Evolutionary conservation across 2,888 invertebrate species (phyloP).

Genomic region (Celastrina argiolus): DNA sequence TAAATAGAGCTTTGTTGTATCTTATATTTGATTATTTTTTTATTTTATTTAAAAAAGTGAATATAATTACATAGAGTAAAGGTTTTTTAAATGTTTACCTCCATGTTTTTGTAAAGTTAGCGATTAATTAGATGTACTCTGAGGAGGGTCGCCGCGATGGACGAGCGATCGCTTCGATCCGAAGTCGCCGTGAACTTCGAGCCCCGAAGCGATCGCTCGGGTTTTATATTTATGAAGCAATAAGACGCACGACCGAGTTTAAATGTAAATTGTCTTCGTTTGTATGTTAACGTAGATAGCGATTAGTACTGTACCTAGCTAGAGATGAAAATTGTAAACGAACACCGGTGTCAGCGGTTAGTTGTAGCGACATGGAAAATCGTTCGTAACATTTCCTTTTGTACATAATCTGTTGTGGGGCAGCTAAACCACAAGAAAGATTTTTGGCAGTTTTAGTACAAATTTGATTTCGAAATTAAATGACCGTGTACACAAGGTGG

Average conservation of each 20-base stretch:
- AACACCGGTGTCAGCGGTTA: not conserved
- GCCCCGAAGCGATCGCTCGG: not conserved
- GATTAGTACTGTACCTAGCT: conserved; percentile 20
- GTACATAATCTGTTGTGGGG: not conserved
- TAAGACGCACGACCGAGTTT: conserved; percentile 49
- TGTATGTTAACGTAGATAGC: conserved; percentile 38
- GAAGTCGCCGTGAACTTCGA: no score
- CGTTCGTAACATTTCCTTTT: not conserved
- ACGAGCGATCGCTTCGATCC: not conserved
- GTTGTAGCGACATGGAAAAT: not conserved
- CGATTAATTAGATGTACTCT: not conserved
- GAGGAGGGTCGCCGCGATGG: conserved; percentile 19
- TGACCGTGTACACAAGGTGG: no score
- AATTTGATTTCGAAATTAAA: no score
- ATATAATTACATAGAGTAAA: conserved; percentile 69
- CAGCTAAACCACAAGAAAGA: not conserved
- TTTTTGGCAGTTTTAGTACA: no score
- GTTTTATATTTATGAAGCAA: conserved; percentile 41
- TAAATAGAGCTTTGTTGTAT: conserved; percentile 66
- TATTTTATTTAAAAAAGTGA: conserved; percentile 65
- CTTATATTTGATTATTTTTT: conserved; percentile 71
- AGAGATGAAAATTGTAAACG: conserved; percentile 14
- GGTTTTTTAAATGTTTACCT: conserved; percentile 62
- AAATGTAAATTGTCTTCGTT: conserved; percentile 30
- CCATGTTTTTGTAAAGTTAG: conserved; percentile 52